Conservation (phyloP, 2,797 vertebrate genomes). For the Lepidocolaptes lacrymiger region DNA sequence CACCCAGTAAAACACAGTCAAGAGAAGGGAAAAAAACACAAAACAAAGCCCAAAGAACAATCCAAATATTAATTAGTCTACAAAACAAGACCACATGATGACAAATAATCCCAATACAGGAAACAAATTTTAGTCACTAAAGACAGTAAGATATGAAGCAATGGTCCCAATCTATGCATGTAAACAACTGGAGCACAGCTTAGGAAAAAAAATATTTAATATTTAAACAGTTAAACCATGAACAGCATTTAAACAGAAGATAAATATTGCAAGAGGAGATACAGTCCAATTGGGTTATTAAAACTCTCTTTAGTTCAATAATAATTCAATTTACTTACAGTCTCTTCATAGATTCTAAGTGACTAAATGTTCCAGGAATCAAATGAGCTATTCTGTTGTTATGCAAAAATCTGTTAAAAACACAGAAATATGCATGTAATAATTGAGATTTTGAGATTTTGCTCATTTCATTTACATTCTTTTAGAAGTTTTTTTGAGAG, state of each 20-base stretch:
- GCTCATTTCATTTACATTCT: background rate
- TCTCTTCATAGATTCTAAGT: slow-evolving; percentile 95
- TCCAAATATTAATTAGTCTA: background rate
- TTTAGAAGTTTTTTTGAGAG: background rate
- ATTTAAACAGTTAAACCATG: background rate
- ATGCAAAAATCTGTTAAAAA: slow-evolving; percentile 91
- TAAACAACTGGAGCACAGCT: background rate
- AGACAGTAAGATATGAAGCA: background rate
- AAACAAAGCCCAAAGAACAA: background rate
- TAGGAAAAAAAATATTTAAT: background rate
- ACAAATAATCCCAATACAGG: background rate
- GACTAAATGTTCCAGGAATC: slow-evolving; percentile 91
- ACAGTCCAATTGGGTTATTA: background rate
- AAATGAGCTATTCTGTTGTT: slow-evolving; percentile 97
- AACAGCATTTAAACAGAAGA: background rate
- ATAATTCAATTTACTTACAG: slow-evolving; percentile 85
- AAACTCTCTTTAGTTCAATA: background rate
- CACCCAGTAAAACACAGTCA: background rate
- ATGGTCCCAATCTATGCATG: background rate
- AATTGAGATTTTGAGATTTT: background rate
- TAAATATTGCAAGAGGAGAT: background rate
- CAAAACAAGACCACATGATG: background rate
- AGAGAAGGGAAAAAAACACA: background rate
- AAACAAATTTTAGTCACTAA: background rate
- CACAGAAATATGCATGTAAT: background rate